Conservation (phyloP, 2,888 invertebrate genomes). For the Callinectes sapidus region DNA sequence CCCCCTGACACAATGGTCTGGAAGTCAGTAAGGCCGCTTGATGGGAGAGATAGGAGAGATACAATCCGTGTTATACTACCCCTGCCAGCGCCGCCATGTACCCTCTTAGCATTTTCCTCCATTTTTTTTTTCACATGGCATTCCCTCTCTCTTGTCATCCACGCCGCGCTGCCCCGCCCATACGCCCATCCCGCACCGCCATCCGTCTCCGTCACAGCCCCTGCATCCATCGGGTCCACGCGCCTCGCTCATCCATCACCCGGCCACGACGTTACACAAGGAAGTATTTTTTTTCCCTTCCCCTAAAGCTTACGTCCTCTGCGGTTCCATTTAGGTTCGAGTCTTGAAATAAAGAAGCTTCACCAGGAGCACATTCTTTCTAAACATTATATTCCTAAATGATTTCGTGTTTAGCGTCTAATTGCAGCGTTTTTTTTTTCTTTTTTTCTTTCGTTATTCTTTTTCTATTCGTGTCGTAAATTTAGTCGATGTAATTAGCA, state of each 20-base stretch:
- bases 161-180: not conserved
- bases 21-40: not conserved
- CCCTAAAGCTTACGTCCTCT: not conserved
- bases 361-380: not conserved
- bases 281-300: not conserved
- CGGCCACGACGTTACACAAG: not conserved
- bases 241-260: conserved; percentile 9
- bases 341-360: not conserved
- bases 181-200: not conserved
- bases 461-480: not conserved
- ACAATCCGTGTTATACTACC: not conserved
- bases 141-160: not conserved
- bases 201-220: not conserved
- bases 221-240: conserved; percentile 10
- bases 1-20: not conserved
- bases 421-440: not conserved
- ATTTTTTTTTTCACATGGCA: not conserved
- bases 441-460: not conserved
- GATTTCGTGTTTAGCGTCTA: not conserved
- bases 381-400: not conserved
- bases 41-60: not conserved
- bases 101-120: not conserved
- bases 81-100: not conserved
- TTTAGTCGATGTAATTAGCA: not conserved
- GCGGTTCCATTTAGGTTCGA: conserved; percentile 15